Evolutionary conservation across 2,888 invertebrate species (phyloP), one percentile per base, ranked within the genome.

Genomic region (Exephanes ischioxanthus): DNA sequence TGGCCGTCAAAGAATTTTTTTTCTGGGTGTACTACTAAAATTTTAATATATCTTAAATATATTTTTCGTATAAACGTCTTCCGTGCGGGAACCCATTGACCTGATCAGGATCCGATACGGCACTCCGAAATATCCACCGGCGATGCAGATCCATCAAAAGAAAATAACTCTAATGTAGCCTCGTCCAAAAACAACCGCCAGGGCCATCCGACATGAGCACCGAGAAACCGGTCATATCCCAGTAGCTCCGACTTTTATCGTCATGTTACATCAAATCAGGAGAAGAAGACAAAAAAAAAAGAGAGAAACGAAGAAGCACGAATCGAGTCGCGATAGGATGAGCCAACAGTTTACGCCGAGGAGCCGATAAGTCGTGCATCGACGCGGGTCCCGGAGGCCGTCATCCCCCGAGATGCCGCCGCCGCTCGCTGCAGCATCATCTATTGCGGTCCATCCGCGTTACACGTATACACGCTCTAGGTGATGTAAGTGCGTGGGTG

Each of bases 401-500:
- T 48, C 63, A 63, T 63, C 63, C 16, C 26, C 30, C 30, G 30
- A 14, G 61, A 16, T 6, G 33, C 63, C 30, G 61, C 51, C 51
- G 61, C 14, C 5, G 41, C 73, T 30, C 1, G 30, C 30, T 4
- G 30, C 26, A 30, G 22, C 58, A 45, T 30, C 58, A 30, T 30
- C 73, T 61, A 73, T 73, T 26, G 61, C 45, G 45, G 61, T 16
- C 37, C n/a, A 45, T 61, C 26, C 26, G 61, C 73, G 11, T 61
- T 61, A 45, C 22, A 73, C 9, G n/a, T 2, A 48, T 37, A 58
- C 61, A n/a, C 3, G 61, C 9, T 3, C 63, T 33, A 2, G 63
- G 6, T 51, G 75, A 76, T 67, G 67, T 77, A 77, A 77, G 77
- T 55, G 77, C 55, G 77, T 67, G 37, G 77, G 67, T 67, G 77